A percentile compares a stretch with the other conserved stretches of the same genome.
Conservation (phyloP, 2,888 invertebrate species). For the Tachystola acroxantha region DNA sequence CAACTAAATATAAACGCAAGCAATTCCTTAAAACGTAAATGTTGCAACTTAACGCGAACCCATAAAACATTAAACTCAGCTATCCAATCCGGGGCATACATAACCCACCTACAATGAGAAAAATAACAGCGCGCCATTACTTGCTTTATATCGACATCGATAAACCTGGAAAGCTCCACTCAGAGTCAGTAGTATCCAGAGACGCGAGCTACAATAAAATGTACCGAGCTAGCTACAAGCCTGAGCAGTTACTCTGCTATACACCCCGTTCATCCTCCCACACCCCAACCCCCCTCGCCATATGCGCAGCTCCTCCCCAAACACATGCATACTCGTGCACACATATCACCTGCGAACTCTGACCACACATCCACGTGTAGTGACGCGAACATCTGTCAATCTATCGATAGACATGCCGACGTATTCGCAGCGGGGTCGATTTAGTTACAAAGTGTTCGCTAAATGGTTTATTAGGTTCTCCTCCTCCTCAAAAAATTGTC, state of each 20-base stretch:
- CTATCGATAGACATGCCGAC: constrained; percentile 43
- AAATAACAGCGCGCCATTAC: constrained; percentile 50
- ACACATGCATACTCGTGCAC: constrained; percentile 37
- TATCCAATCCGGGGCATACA: constrained; percentile 41
- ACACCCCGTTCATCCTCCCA: constrained; percentile 31
- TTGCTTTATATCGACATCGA: constrained; percentile 65
- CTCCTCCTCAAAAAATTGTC: too few species aligned
- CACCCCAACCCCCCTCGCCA: constrained; percentile 33
- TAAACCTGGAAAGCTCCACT: constrained; percentile 44
- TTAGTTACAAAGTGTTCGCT: too few species aligned
- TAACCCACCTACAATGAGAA: constrained; percentile 34
- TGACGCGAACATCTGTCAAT: constrained; percentile 40
- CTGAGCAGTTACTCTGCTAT: constrained; percentile 66
- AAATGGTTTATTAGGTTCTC: too few species aligned
- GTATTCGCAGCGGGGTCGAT: constrained; percentile 10
- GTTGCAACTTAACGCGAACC: constrained; percentile 28
- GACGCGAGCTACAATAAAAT: constrained; percentile 76
- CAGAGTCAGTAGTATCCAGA: constrained; percentile 62
- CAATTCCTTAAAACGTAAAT: constrained; percentile 26
- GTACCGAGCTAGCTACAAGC: constrained; percentile 74
- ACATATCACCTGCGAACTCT: constrained; percentile 39
- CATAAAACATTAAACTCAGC: constrained; percentile 40
- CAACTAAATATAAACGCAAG: constrained; percentile 7
- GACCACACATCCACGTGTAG: constrained; percentile 6
- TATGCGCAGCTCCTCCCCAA: constrained; percentile 57